Conservation (phyloP, 2,797 vertebrate genomes). For the Lateolabrax maculatus region DNA sequence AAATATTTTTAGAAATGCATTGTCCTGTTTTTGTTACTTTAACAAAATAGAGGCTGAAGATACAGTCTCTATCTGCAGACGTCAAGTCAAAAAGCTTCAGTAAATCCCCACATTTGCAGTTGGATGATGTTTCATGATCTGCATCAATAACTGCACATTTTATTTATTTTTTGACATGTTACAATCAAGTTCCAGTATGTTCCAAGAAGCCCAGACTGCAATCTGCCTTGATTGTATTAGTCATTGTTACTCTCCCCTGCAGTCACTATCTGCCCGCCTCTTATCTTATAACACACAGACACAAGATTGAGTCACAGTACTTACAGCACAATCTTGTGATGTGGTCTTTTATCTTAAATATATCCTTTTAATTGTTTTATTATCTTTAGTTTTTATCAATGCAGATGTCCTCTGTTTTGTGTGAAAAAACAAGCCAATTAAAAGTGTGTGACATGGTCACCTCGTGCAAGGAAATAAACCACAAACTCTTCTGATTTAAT, state of each 20-base stretch:
- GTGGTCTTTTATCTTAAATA: slow-evolving; percentile 9
- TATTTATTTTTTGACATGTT: too few species aligned
- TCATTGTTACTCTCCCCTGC: not conserved
- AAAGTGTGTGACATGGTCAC: not conserved
- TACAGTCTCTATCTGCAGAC: not conserved
- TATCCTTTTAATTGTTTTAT: slow-evolving; percentile 4
- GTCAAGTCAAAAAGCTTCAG: not conserved
- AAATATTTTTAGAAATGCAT: slow-evolving; percentile 13
- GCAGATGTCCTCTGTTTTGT: not conserved
- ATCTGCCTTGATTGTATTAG: not conserved
- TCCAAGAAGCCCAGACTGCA: not conserved
- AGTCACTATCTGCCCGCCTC: not conserved
- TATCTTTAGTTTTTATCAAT: not conserved
- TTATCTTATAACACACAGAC: not conserved
- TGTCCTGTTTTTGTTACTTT: slow-evolving; percentile 2
- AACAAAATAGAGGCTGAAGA: not conserved
- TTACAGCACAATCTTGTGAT: not conserved
- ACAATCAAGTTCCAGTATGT: too few species aligned
- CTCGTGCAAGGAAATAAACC: not conserved
- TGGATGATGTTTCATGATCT: not conserved
- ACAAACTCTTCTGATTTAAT: not conserved
- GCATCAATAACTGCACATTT: not conserved
- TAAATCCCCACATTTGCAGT: not conserved
- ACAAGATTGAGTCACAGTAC: not conserved
- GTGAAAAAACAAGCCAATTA: not conserved